These are phyloP conservation scores for Luidia sarsii DNA, from an alignment of 53 echinoderm and acorn worm species.

Conservation along the genomic window DNA sequence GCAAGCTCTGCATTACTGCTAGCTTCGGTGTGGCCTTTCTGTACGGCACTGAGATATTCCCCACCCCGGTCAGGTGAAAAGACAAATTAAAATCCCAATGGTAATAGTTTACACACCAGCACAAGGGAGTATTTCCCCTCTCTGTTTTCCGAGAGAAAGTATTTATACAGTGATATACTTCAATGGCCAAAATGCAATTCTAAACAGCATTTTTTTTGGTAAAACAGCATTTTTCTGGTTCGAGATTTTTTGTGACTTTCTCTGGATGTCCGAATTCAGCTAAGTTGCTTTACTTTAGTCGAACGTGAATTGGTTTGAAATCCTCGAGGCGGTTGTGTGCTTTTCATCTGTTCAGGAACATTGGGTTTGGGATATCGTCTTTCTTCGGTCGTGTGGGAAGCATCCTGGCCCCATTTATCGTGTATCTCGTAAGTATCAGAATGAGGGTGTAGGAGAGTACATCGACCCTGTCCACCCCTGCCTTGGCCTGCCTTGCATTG, in stretches of 20 bases:
- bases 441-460: no score
- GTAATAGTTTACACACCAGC: neutral
- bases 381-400: conserved; percentile 75
- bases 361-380: conserved; percentile 79
- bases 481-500: no score
- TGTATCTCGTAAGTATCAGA: conserved; percentile 64
- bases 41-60: conserved; percentile 86
- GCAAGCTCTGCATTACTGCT: conserved; percentile 85
- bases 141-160: neutral
- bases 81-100: no score
- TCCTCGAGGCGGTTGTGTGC: no score
- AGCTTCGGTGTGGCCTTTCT: conserved; percentile 81
- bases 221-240: no score
- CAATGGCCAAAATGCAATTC: neutral
- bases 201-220: neutral
- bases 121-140: neutral
- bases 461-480: no score
- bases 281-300: no score
- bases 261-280: no score
- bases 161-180: neutral
- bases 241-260: no score
- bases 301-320: no score
- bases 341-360: conserved; percentile 69
- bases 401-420: conserved; percentile 71
- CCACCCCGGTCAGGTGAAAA: conserved; percentile 80